Base-by-base conservation (phyloP, 2,113 vertebrate genomes). In the Chiloscyllium plagiosum region DNA sequence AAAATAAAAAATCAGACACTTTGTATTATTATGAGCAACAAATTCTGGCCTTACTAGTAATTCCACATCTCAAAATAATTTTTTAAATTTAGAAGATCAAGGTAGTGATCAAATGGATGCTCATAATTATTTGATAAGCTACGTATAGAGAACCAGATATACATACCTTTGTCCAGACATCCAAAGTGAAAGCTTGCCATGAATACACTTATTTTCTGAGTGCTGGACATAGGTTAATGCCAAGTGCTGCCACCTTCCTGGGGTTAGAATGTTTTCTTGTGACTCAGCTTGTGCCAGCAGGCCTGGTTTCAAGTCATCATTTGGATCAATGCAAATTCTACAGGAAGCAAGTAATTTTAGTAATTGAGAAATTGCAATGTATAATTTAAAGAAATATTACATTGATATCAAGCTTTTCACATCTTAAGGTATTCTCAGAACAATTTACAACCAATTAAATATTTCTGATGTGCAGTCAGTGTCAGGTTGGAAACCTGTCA, bases 241-340 rank as follows among this genome's bases (percentile, higher is more conserved):
- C 92, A 99, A 97, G 96, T 99, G 99, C 95, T 99, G 99, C 99
- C 99, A 99, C 69, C 96, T 98, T 95, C 98, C 98, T 50, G 97
- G 96, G 86, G 96, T 95, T 95, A 99, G 97, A 86, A 98, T 80
- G 13, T 97, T 98, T 95, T 98, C 98, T 68, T 97, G 97, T 66
- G 99, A 99, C 96, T 99, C 98, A 1, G 97, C 98, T 97, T 99
- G 99, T 1, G 98, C 98, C 96, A 99, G 97, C 56, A 98, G 96
- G 68, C 98, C 98, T 66, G 98, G 98, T 97, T 99, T 99, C 96
- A 97, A 97, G 70, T 99, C 99, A 95, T 99, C 99, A 12, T 99
- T 99, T 95, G 99, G 98, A 96, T 99, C 99, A 96, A 98, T 97
- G 95, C 99, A 99, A 96, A 99, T 97, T 96, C 99, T 99, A 94